Conservation (phyloP, 2,113 vertebrate genomes). For the Engraulis encrasicolus region DNA sequence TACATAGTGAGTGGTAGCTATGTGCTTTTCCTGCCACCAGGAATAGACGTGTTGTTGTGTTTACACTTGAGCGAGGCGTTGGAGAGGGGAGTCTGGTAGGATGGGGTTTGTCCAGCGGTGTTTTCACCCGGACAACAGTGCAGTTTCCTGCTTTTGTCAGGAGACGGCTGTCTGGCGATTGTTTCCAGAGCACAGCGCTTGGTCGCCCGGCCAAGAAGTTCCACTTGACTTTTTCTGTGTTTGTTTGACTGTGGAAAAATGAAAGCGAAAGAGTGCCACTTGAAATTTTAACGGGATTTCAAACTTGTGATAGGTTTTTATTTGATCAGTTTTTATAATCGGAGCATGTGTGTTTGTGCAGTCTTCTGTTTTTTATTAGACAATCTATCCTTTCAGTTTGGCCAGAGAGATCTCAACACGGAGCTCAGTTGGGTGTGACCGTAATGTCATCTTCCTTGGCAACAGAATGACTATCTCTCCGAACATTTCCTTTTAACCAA, state of each 20-base stretch:
- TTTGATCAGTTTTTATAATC: too few species aligned
- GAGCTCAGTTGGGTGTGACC: constrained; percentile 5
- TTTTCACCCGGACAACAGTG: neutral
- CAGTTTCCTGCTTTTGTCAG: constrained; percentile 7
- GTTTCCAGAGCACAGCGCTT: neutral
- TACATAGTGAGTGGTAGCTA: too few species aligned
- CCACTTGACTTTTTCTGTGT: neutral
- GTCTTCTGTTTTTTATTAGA: neutral
- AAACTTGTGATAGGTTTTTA: neutral
- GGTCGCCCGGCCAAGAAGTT: neutral
- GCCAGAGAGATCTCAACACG: neutral
- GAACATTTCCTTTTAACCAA: neutral
- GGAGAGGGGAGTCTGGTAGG: neutral
- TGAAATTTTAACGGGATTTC: neutral
- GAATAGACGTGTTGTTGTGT: neutral
- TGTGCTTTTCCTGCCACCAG: neutral
- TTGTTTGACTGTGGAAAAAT: too few species aligned
- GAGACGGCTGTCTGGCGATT: neutral
- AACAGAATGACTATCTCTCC: neutral
- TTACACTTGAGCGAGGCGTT: neutral
- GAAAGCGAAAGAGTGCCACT: neutral
- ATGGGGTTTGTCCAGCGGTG: neutral
- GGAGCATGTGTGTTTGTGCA: neutral
- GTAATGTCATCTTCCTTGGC: constrained; percentile 27
- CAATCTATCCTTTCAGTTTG: neutral